Evolutionary conservation across 2,113 vertebrate species (phyloP).

Genomic region (Pluvianellus socialis): DNA sequence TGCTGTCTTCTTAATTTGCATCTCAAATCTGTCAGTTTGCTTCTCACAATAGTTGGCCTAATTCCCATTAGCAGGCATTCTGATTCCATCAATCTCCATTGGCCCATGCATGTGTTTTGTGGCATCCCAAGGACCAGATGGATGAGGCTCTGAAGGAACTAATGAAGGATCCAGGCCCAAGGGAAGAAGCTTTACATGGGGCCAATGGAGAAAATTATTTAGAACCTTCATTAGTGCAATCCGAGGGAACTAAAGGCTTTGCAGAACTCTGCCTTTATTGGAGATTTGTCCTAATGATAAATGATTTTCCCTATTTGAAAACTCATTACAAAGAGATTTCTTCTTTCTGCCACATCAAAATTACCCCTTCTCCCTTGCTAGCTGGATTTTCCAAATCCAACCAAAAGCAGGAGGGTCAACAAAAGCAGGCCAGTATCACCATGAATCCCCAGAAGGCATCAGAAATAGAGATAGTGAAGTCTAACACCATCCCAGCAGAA

Average conservation of each 20-base stretch:
- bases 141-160: conserved; percentile 49
- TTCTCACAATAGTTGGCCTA: conserved; percentile 29
- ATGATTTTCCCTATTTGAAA: neutral
- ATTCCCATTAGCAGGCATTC: conserved; percentile 36
- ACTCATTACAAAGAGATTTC: neutral
- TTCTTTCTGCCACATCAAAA: neutral
- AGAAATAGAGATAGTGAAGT: neutral
- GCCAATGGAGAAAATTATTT: neutral
- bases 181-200: neutral
- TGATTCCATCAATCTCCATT: neutral
- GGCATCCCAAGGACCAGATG: conserved; percentile 25
- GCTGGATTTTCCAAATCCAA: neutral
- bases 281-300: neutral
- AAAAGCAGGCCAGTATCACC: neutral
- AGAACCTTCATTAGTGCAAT: neutral
- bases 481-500: neutral
- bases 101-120: neutral
- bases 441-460: neutral
- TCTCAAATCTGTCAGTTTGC: conserved; percentile 9
- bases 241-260: neutral
- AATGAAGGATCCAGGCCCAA: conserved; percentile 39
- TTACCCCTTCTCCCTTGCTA: neutral
- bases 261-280: neutral
- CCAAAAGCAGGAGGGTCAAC: neutral
- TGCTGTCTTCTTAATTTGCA: conserved; percentile 18